Conservation (phyloP, 35 echinoderm and acorn worm species). For the Nesometra sesokonis region DNA sequence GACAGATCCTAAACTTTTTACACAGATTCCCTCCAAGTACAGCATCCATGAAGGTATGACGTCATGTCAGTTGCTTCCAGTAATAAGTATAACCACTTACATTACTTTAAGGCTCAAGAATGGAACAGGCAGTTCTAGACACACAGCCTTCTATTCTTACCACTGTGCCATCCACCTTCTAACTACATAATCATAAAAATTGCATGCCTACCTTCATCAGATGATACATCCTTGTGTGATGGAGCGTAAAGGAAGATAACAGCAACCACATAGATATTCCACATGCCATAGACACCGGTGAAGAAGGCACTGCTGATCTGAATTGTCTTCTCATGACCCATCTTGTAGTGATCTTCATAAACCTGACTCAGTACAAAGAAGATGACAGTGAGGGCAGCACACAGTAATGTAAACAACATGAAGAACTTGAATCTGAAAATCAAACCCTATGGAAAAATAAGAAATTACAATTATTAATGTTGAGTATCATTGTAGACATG, state of each 20-base stretch:
- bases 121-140: too few species aligned
- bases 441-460: slow-evolving; percentile 44
- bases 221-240: slow-evolving; percentile 55
- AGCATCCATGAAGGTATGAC: too few species aligned
- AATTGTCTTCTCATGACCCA: slow-evolving; percentile 42
- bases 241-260: slow-evolving; percentile 82
- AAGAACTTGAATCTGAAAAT: slow-evolving; percentile 94
- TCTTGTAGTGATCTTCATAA: slow-evolving; percentile 57
- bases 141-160: too few species aligned
- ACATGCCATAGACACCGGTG: slow-evolving; percentile 93
- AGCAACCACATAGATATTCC: slow-evolving; percentile 93
- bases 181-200: background rate
- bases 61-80: too few species aligned
- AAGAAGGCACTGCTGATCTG: slow-evolving; percentile 93
- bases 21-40: too few species aligned
- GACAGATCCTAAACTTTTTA: too few species aligned
- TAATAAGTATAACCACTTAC: too few species aligned
- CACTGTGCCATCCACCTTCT: too few species aligned
- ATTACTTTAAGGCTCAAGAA: too few species aligned
- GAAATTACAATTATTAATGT: background rate
- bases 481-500: too few species aligned
- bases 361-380: slow-evolving; percentile 93
- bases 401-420: slow-evolving; percentile 81
- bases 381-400: slow-evolving; percentile 79
- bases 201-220: background rate